Evolutionary conservation across 1,140 invertebrate species (phyloP).

Genomic region (Trissolcus basalis): DNA sequence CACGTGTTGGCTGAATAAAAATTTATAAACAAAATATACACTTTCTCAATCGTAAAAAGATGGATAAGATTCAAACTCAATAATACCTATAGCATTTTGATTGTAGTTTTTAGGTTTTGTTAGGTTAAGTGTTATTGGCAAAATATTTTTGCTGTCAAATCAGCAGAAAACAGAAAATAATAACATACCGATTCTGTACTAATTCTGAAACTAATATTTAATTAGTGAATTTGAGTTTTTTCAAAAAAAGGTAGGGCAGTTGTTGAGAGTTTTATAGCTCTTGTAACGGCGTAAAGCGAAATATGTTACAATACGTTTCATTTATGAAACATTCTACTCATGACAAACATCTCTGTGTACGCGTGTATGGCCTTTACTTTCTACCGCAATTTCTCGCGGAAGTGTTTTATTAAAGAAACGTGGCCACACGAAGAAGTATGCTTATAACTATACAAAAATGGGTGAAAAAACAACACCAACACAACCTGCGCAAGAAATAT

Average conservation of each 20-base stretch:
- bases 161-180: too few relatives aligned
- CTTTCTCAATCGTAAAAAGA: too few relatives aligned
- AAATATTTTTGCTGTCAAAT: too few relatives aligned
- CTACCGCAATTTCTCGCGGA: slow-evolving; percentile 42
- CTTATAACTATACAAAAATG: slow-evolving; percentile 57
- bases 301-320: slow-evolving; percentile 52
- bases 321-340: slow-evolving; percentile 52
- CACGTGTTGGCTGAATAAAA: too few relatives aligned
- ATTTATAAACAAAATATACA: too few relatives aligned
- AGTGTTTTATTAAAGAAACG: slow-evolving; percentile 67
- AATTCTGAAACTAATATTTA: too few relatives aligned
- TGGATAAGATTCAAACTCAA: too few relatives aligned
- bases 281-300: slow-evolving; percentile 26
- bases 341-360: slow-evolving; percentile 53
- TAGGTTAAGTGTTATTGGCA: too few relatives aligned
- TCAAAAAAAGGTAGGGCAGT: slow-evolving; percentile 23
- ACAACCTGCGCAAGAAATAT: slow-evolving; percentile 60
- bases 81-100: too few relatives aligned
- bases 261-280: slow-evolving; percentile 31
- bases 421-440: slow-evolving; percentile 59
- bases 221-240: neutral
- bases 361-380: slow-evolving; percentile 26
- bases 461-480: slow-evolving; percentile 41
- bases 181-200: too few relatives aligned
- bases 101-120: too few relatives aligned